phyloP scores from a whole-genome alignment of 1,140 invertebrate genomes.

The Anastatus disparis region DNA sequence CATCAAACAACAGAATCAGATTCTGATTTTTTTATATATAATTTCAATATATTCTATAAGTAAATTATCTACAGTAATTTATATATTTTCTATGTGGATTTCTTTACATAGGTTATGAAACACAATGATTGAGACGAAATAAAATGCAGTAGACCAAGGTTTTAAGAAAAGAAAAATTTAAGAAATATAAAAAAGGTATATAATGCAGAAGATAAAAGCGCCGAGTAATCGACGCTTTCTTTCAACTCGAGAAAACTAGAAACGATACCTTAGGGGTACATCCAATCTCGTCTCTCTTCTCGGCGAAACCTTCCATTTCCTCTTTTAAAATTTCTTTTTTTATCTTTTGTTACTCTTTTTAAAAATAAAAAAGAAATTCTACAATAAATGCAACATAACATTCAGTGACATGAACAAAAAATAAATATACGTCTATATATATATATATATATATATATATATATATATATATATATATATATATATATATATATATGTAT shows the following conservation, averaged over 20 bases:
- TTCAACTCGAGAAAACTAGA: constrained; percentile 37
- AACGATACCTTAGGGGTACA: constrained; percentile 44
- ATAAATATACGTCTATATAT: no score
- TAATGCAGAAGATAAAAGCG: constrained; percentile 45
- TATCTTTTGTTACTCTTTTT: constrained; percentile 30
- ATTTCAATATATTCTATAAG: no score
- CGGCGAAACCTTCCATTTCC: constrained; percentile 56
- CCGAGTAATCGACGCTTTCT: constrained; percentile 48
- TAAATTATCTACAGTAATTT: no score
- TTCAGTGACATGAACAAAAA: background rate
- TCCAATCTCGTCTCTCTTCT: constrained; percentile 51
- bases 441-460: no score
- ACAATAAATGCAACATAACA: background rate
- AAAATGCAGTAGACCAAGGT: background rate
- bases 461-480: no score
- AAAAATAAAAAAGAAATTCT: no score
- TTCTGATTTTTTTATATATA: no score
- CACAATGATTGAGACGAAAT: constrained; percentile 7
- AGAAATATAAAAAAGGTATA: background rate
- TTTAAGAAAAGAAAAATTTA: constrained; percentile 3
- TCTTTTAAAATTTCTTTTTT: constrained; percentile 12
- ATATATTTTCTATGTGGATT: no score
- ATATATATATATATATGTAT: no score
- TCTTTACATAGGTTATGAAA: no score
- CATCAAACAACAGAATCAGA: no score